A percentile compares a stretch with the other conserved stretches of the same genome.
Evolutionary conservation across 23 tunicate species (phyloP).

Genomic region (Oikopleura albicans): DNA sequence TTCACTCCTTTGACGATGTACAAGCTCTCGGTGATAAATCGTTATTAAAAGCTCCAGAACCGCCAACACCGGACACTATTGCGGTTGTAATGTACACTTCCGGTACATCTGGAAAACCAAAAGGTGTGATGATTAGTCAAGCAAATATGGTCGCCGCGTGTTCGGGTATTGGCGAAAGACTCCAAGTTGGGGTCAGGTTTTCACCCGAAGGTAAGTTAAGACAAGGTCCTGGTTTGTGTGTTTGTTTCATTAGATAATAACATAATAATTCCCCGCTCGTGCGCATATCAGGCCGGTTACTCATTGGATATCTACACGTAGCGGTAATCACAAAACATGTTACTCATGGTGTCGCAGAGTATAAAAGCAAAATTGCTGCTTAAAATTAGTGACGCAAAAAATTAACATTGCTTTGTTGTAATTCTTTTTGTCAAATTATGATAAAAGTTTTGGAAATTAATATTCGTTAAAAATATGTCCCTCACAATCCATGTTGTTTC

Average conservation of each 20-base stretch:
- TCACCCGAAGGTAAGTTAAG: conserved; percentile 22
- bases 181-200: conserved; percentile 44
- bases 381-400: no score
- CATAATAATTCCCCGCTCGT: no score
- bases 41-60: not conserved
- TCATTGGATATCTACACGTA: no score
- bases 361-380: no score
- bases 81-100: conserved; percentile 87
- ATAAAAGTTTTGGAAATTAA: no score
- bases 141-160: conserved; percentile 56
- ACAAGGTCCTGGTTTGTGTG: no score
- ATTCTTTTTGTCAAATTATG: conserved; percentile 18
- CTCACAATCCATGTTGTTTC: no score
- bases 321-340: no score
- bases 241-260: no score
- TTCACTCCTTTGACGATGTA: not conserved
- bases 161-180: conserved; percentile 40
- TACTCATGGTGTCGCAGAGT: no score
- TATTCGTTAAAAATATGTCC: no score
- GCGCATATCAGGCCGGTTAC: no score
- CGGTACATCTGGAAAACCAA: conserved; percentile 86
- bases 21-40: not conserved
- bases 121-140: conserved; percentile 78
- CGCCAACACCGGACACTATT: conserved; percentile 40
- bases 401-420: conserved; percentile 4